These are phyloP conservation scores for Xenopus laevis DNA, from an alignment of 2,113 vertebrate species.

Conservation along the genomic window DNA sequence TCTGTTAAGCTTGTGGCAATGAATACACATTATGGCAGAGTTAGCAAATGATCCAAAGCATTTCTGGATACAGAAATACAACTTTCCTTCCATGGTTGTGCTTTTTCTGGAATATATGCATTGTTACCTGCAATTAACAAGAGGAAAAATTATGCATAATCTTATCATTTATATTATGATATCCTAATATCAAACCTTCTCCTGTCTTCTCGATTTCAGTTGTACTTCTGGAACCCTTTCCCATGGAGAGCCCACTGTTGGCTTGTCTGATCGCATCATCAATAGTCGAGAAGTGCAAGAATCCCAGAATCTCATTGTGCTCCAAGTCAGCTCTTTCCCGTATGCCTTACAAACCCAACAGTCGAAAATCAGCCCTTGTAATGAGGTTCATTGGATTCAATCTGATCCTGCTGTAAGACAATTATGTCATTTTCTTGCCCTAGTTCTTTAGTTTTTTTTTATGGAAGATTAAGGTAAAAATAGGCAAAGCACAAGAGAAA, in stretches of 20 bases:
- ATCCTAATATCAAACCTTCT: not conserved
- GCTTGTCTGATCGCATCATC: constrained; percentile 90
- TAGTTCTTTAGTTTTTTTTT: no score
- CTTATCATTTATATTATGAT: no score
- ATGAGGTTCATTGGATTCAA: constrained; percentile 92
- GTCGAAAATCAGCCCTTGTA: constrained; percentile 84
- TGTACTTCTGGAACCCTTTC: constrained; percentile 84
- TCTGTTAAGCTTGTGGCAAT: no score
- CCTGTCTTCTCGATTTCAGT: constrained; percentile 59
- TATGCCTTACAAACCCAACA: constrained; percentile 90
- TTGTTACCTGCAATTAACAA: not conserved
- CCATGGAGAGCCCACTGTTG: constrained; percentile 85
- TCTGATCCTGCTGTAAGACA: constrained; percentile 73
- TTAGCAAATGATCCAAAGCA: no score
- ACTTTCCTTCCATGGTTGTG: no score
- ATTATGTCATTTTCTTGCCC: no score
- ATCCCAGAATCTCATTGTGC: constrained; percentile 90
- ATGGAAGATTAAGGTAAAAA: no score
- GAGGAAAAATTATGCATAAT: no score
- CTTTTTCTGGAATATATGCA: not conserved
- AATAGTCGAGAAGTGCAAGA: constrained; percentile 93
- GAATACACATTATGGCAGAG: no score
- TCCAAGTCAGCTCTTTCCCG: constrained; percentile 96
- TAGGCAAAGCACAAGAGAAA: not conserved
- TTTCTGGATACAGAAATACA: no score